Conservation (phyloP, 2,888 invertebrate genomes). For the Drosophila nr. perissopoda region DNA sequence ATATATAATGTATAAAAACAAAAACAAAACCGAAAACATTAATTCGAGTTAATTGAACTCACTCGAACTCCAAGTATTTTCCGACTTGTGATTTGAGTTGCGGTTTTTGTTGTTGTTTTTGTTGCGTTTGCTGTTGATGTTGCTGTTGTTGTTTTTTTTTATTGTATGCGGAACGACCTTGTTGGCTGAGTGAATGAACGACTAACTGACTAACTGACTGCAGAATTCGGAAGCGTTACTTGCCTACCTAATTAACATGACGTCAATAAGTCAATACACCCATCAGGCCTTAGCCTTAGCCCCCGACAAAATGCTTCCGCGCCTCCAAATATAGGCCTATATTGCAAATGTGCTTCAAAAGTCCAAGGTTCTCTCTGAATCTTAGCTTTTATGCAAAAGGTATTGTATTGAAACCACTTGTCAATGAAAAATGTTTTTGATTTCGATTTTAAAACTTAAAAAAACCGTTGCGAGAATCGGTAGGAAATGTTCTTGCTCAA, state of each 20-base stretch:
- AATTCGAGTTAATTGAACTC: slow-evolving; percentile 75
- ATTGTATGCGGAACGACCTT: slow-evolving; percentile 74
- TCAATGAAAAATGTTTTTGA: not conserved
- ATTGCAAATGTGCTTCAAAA: slow-evolving; percentile 12
- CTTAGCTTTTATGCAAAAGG: not conserved
- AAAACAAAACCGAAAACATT: slow-evolving; percentile 7
- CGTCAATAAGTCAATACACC: slow-evolving; percentile 69
- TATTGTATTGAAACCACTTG: no score
- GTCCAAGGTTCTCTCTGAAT: slow-evolving; percentile 18
- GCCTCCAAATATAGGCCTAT: slow-evolving; percentile 28
- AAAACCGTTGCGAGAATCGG: not conserved
- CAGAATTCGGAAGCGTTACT: slow-evolving; percentile 59
- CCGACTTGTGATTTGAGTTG: slow-evolving; percentile 10
- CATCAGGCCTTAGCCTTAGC: slow-evolving; percentile 46
- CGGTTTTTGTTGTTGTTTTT: not conserved
- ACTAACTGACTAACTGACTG: slow-evolving; percentile 42
- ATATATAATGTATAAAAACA: not conserved
- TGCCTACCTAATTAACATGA: slow-evolving; percentile 56
- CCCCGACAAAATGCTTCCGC: slow-evolving; percentile 41
- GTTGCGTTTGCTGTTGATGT: not conserved
- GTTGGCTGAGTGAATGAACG: slow-evolving; percentile 52
- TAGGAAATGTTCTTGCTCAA: not conserved
- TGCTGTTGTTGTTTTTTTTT: not conserved
- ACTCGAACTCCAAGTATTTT: slow-evolving; percentile 40
- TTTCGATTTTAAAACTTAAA: not conserved